These are phyloP conservation scores for Caenorhabditis elegans DNA, from an alignment of 1,140 invertebrate species.

Conservation along the genomic window WBcel235 BX284602.5:7289001-7289500, in stretches of 20 bases:
- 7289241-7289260: not conserved
- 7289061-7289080: not conserved
- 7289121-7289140: not conserved
- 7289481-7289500: not conserved
- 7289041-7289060: no score
- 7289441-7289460: not conserved
- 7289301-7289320: no score
- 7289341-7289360: constrained; percentile 17
- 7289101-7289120: not conserved
- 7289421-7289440: not conserved
- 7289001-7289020: no score
- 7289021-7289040: no score
- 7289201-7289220: not conserved
- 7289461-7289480: not conserved
- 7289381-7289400: not conserved
- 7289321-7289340: no score
- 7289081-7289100: not conserved
- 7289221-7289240: not conserved
- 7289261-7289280: not conserved
- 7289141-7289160: constrained; percentile 11
- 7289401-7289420: not conserved
- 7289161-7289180: constrained; percentile 8
- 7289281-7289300: no score
- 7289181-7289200: constrained; percentile 22
- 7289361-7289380: constrained; percentile 10